These are phyloP conservation scores for Lophochroa leadbeateri DNA, from an alignment of 2,113 vertebrate species.

Conservation along the genomic window DNA sequence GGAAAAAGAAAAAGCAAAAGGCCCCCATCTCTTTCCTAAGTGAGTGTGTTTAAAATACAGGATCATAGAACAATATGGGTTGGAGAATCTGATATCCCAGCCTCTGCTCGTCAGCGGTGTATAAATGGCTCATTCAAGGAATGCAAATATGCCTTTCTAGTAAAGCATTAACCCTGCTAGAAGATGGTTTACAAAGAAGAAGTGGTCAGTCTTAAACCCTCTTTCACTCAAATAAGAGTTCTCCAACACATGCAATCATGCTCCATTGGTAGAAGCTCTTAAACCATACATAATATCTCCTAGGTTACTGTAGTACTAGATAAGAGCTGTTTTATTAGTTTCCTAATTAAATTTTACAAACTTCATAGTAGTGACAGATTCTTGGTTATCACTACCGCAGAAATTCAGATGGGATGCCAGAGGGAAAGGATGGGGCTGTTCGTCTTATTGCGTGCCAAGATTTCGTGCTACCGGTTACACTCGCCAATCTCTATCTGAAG, in stretches of 20 bases:
- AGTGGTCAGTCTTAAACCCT: background rate
- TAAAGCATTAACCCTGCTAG: background rate
- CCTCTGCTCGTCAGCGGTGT: background rate
- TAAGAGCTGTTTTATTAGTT: constrained; percentile 40
- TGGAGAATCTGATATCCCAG: background rate
- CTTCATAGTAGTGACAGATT: constrained; percentile 47
- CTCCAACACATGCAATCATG: background rate
- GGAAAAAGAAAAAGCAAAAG: background rate
- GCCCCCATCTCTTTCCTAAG: background rate
- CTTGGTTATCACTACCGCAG: constrained; percentile 9
- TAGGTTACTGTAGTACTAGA: background rate
- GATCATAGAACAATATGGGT: background rate
- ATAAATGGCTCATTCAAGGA: background rate
- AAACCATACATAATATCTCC: background rate
- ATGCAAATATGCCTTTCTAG: background rate
- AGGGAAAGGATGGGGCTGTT: constrained; percentile 67
- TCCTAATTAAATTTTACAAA: constrained; percentile 62
- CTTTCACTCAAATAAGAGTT: background rate
- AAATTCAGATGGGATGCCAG: constrained; percentile 56
- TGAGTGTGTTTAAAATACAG: background rate
- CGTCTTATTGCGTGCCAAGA: constrained; percentile 76
- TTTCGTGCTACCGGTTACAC: constrained; percentile 70
- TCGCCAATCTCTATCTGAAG: constrained; percentile 71
- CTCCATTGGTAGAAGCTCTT: background rate
- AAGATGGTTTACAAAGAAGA: background rate